Conservation (phyloP, 2,888 invertebrate genomes). For the Noctua fimbriata region DNA sequence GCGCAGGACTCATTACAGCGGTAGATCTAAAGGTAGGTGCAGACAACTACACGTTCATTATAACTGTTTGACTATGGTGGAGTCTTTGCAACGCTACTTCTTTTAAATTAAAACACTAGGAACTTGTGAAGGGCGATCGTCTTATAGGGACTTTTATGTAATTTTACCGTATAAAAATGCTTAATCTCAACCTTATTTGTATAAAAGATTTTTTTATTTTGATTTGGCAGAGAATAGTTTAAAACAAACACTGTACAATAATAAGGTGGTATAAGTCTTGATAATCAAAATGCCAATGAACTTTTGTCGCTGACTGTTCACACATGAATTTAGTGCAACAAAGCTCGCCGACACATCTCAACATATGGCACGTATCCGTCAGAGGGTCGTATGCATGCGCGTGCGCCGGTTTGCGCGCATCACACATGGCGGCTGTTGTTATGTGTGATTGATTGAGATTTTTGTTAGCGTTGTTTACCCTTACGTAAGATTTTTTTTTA, state of each 20-base stretch:
- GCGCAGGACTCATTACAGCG: no score
- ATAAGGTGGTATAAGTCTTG: neutral
- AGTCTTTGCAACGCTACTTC: neutral
- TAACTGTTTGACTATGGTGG: neutral
- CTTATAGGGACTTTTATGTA: no score
- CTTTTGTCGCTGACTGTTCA: neutral
- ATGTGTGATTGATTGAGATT: constrained; percentile 6
- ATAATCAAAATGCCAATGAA: neutral
- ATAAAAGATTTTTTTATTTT: no score
- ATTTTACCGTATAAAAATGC: no score
- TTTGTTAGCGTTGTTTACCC: neutral
- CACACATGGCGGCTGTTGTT: constrained; percentile 30
- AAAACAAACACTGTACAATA: neutral
- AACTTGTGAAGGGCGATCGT: neutral
- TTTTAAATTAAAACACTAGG: neutral
- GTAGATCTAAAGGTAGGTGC: no score
- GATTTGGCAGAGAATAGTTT: neutral
- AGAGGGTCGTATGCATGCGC: constrained; percentile 62
- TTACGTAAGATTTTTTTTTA: neutral
- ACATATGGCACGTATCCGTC: constrained; percentile 76
- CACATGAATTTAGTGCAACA: constrained; percentile 7
- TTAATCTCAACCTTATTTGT: no score
- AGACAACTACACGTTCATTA: neutral
- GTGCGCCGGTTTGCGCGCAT: constrained; percentile 56
- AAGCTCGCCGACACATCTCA: constrained; percentile 38